Percentiles rank a stretch among this genome's conserved stretches.
Evolutionary conservation across 2,888 invertebrate species (phyloP).

Genomic region (Machimus rusticus): DNA sequence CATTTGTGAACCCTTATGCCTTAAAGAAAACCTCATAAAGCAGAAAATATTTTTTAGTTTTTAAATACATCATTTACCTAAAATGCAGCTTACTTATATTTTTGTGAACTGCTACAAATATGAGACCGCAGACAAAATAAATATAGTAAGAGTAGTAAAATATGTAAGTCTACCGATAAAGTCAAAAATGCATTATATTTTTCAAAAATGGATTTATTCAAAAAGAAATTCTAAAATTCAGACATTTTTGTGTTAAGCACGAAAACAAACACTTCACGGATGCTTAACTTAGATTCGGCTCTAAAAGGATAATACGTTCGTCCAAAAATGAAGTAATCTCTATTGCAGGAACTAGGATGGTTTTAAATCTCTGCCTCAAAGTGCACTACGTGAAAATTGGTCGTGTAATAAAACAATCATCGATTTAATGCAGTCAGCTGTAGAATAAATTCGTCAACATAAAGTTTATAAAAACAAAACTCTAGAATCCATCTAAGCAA

Average conservation of each 20-base stretch:
- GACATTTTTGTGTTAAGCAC: constrained; percentile 7
- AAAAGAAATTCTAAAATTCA: constrained; percentile 18
- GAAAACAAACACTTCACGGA: neutral
- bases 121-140: too few species aligned
- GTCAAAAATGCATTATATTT: neutral
- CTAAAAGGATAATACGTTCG: neutral
- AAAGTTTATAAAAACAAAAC: neutral
- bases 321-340: neutral
- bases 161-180: neutral
- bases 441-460: neutral
- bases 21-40: too few species aligned
- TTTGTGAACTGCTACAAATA: too few species aligned
- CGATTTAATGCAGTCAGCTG: neutral
- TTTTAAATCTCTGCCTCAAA: neutral
- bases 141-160: neutral
- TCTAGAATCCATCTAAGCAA: constrained; percentile 32
- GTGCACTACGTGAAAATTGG: constrained; percentile 36
- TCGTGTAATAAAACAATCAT: constrained; percentile 3
- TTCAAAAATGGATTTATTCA: constrained; percentile 24
- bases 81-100: too few species aligned
- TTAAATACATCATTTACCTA: too few species aligned
- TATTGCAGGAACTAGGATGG: constrained; percentile 28
- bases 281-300: neutral
- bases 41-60: too few species aligned
- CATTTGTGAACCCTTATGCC: too few species aligned